Evolutionary conservation across 2,797 vertebrate genomes (phyloP).

Genomic region (Sitta carolinensis): DNA sequence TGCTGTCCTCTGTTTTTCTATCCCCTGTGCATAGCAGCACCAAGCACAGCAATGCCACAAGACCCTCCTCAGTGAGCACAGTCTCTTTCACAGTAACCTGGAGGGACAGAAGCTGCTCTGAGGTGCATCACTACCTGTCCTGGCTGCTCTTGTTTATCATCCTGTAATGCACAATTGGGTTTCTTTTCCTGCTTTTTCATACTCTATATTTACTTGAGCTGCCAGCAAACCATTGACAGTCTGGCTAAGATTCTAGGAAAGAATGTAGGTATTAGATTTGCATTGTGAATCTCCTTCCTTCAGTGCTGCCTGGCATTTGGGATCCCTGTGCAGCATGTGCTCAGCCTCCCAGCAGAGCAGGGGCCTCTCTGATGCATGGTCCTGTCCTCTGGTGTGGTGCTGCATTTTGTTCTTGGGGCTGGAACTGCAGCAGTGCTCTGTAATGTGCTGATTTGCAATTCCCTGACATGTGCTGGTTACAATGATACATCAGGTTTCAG

Average conservation of each 20-base stretch:
- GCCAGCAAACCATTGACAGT: not conserved
- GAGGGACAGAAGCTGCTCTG: not conserved
- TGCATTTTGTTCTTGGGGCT: not conserved
- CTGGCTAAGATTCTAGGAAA: not conserved
- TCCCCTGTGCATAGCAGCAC: not conserved
- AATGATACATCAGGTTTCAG: not conserved
- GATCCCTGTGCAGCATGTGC: not conserved
- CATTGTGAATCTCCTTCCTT: not conserved
- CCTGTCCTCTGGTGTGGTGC: not conserved
- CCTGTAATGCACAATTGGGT: not conserved
- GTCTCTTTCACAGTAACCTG: not conserved
- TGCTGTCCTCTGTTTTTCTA: not conserved
- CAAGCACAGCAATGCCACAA: accelerated
- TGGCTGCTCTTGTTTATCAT: not conserved
- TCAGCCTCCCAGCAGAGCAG: not conserved
- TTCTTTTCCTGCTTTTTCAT: not conserved
- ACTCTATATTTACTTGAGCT: not conserved
- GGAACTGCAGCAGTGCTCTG: not conserved
- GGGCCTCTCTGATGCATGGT: accelerated
- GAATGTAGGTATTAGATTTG: not conserved
- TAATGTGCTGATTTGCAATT: conserved; percentile 54
- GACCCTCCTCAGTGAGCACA: not conserved
- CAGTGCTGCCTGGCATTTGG: not conserved
- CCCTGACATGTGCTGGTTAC: conserved; percentile 40
- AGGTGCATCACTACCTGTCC: not conserved